Percentiles rank a stretch among this genome's conserved stretches.
Evolutionary conservation across 2,113 vertebrate species (phyloP).

Genomic region (Poecile atricapillus): DNA sequence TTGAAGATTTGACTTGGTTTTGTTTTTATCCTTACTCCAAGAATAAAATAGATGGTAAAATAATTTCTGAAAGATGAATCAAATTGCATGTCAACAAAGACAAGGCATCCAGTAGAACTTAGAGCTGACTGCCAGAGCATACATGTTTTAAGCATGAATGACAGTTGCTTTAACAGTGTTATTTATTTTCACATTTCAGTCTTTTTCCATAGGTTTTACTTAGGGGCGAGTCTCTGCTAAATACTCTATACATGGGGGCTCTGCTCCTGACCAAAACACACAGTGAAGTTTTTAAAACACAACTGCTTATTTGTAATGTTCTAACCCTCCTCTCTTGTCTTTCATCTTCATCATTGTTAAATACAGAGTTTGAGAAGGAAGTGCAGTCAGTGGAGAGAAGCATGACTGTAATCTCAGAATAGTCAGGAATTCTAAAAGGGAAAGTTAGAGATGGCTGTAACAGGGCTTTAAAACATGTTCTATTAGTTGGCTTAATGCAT

Average conservation of each 20-base stretch:
- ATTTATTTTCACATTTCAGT: not conserved
- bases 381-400: not conserved
- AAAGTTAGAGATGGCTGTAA: not conserved
- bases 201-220: not conserved
- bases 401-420: not conserved
- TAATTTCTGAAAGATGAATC: not conserved
- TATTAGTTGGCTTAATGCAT: not conserved
- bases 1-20: not conserved
- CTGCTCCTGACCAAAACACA: not conserved
- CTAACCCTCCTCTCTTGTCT: not conserved
- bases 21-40: not conserved
- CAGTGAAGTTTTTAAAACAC: not conserved
- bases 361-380: not conserved
- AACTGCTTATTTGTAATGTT: not conserved
- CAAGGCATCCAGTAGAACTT: not conserved
- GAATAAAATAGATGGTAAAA: not conserved
- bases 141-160: not conserved
- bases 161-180: not conserved
- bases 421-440: not conserved
- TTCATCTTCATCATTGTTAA: not conserved
- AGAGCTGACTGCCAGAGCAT: not conserved
- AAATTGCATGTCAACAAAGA: not conserved
- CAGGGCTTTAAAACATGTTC: not conserved
- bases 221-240: not conserved
- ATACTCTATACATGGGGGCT: not conserved